These are phyloP conservation scores for Thermophis baileyi DNA, from an alignment of 2,113 vertebrate species.

Conservation along the genomic window DNA sequence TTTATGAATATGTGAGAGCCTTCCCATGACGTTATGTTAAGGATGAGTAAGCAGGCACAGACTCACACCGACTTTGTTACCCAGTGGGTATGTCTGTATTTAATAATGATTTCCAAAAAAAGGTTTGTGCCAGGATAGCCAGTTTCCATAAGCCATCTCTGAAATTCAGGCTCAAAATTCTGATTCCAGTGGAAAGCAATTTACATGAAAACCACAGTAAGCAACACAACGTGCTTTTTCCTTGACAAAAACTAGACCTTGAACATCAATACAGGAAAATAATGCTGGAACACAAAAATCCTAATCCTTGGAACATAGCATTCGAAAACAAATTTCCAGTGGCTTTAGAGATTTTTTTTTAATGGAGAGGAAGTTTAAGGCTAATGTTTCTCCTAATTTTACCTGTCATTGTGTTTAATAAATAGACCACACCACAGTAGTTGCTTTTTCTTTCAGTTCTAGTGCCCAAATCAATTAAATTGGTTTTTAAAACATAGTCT, in stretches of 20 bases:
- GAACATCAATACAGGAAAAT: slow-evolving; percentile 48
- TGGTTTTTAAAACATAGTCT: background rate
- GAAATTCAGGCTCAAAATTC: slow-evolving; percentile 68
- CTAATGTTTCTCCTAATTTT: background rate
- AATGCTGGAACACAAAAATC: slow-evolving; percentile 32
- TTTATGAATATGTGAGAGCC: background rate
- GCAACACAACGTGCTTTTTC: slow-evolving; percentile 69
- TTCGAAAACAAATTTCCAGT: slow-evolving; percentile 34
- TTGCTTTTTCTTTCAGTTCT: background rate
- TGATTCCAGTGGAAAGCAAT: slow-evolving; percentile 68
- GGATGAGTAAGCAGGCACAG: background rate
- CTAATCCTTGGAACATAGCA: slow-evolving; percentile 37
- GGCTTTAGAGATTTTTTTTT: slow-evolving; percentile 18
- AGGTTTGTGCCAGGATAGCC: slow-evolving; percentile 65
- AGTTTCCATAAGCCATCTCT: slow-evolving; percentile 49
- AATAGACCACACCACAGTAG: background rate
- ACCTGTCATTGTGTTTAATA: background rate
- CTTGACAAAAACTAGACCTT: slow-evolving; percentile 58
- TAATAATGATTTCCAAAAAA: slow-evolving; percentile 68
- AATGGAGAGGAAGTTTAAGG: background rate
- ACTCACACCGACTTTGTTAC: slow-evolving; percentile 44
- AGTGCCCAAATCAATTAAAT: background rate
- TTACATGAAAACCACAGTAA: slow-evolving; percentile 70
- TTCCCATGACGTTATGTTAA: background rate
- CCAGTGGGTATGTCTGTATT: slow-evolving; percentile 66